phyloP scores from a whole-genome alignment of 2,797 vertebrate species.

The Diceros bicornis region DNA sequence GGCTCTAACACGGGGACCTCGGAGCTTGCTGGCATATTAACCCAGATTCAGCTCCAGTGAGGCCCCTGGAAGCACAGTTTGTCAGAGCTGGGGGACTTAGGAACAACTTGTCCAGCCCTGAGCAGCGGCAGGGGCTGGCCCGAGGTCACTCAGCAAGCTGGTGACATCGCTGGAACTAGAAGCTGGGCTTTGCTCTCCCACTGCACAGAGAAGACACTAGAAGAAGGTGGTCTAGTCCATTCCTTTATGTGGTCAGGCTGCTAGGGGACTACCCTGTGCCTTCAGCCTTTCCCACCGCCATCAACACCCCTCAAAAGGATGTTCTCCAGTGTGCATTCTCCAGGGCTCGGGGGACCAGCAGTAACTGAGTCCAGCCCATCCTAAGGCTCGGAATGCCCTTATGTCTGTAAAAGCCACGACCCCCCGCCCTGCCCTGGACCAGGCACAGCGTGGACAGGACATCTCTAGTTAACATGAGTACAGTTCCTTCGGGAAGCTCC shows the following conservation, averaged over 20 bases:
- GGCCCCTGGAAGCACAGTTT: background rate
- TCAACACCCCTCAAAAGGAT: background rate
- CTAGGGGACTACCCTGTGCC: background rate
- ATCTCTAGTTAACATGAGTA: background rate
- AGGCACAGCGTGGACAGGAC: background rate
- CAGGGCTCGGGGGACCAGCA: background rate
- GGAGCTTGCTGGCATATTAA: constrained; percentile 63
- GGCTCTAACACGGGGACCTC: background rate
- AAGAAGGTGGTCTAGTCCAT: background rate
- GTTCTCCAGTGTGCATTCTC: background rate
- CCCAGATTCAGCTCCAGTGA: constrained; percentile 71
- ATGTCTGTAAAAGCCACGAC: background rate
- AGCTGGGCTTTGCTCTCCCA: background rate
- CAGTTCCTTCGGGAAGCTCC: background rate
- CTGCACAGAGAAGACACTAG: background rate
- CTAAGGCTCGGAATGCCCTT: background rate
- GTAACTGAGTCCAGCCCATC: background rate
- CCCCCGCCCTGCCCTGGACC: background rate
- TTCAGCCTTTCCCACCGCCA: background rate
- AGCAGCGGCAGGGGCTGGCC: background rate
- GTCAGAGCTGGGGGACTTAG: background rate
- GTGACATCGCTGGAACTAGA: background rate
- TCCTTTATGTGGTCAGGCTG: background rate
- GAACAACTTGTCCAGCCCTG: background rate
- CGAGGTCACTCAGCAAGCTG: background rate